Evolutionary conservation across 2,797 vertebrate species (phyloP), one percentile per base, ranked within the genome.

Genomic region (Thaleichthys pacificus): DNA sequence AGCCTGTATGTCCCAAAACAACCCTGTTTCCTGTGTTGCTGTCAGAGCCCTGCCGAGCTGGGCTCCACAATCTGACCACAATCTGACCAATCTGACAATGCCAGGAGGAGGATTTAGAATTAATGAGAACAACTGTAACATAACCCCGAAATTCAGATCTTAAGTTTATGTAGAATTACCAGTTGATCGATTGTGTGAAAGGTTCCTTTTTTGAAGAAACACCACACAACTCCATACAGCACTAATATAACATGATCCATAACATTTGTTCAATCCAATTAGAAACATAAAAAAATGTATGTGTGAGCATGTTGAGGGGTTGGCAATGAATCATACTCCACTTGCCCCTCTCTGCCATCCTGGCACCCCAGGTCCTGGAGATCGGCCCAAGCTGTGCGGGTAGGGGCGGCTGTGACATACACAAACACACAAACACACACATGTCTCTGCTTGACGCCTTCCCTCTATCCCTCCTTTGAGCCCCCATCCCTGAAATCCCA

Each of bases 401-500:
- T 5, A 56, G 51, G 17, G 51, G 1, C 11, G 9, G 42, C 42
- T 47, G 9, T 47, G 42, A 71, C 17, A 14, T n/a, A 57, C 51
- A 35, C 24, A 60, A 30, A 58, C 67, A 69, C 54, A 69, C 49
- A 68, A 28, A 68, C 28, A 32, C 30, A 49, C 49, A 62, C 30
- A 69, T 66, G 11, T 56, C 3, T 56, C 51, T 15, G 65, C 69
- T 42, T 79, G 42, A 61, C 42, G 42, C 73, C 71, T 62, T 54
- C 56, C 69, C 22, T 82, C 32, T 64, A 24, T 74, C 74, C 28
- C 68, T 74, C 60, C 73, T 35, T 35, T 73, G 32, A 77, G 70
- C 63, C 69, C 73, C 70, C 21, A 66, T 78, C 80, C 72, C 79
- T 69, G 86, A 69, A 91, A 92, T 91, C 90, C 76, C 75, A 69